A percentile compares a stretch with the other conserved stretches of the same genome.
Conservation (phyloP, 1,140 invertebrate species). For the Leguminivora glycinivorella region DNA sequence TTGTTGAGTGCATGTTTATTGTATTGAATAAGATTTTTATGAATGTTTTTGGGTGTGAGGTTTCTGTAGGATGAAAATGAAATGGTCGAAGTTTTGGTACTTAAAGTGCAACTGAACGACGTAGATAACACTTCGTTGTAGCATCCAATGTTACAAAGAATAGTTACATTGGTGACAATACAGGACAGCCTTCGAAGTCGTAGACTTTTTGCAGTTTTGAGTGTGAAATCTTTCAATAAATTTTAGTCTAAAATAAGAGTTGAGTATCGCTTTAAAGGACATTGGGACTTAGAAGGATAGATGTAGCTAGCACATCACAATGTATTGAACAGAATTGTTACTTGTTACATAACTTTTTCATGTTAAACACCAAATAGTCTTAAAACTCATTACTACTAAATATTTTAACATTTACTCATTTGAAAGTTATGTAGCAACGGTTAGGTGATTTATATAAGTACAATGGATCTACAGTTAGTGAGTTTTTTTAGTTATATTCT, state of each 20-base stretch:
- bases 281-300: background rate
- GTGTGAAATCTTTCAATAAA: too few species aligned
- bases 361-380: slow-evolving; percentile 23
- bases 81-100: slow-evolving; percentile 15
- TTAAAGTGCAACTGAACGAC: background rate
- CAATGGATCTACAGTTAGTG: slow-evolving; percentile 47
- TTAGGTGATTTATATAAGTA: slow-evolving; percentile 38
- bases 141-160: background rate
- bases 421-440: slow-evolving; percentile 2
- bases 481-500: slow-evolving; percentile 41
- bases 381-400: background rate
- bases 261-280: too few species aligned
- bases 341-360: slow-evolving; percentile 20
- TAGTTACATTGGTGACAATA: slow-evolving; percentile 18
- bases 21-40: slow-evolving; percentile 23
- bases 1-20: slow-evolving; percentile 26
- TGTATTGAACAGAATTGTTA: background rate
- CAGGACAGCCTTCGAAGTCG: too few species aligned
- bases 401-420: background rate
- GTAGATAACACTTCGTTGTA: background rate
- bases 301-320: background rate
- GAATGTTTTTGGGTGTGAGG: slow-evolving; percentile 19
- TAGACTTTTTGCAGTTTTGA: too few species aligned
- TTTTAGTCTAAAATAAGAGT: too few species aligned
- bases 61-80: background rate